A percentile compares a stretch with the other conserved stretches of the same genome.
These are phyloP conservation scores for Myrmecobius fasciatus DNA, from an alignment of 2,113 vertebrate species.

Conservation along the genomic window DNA sequence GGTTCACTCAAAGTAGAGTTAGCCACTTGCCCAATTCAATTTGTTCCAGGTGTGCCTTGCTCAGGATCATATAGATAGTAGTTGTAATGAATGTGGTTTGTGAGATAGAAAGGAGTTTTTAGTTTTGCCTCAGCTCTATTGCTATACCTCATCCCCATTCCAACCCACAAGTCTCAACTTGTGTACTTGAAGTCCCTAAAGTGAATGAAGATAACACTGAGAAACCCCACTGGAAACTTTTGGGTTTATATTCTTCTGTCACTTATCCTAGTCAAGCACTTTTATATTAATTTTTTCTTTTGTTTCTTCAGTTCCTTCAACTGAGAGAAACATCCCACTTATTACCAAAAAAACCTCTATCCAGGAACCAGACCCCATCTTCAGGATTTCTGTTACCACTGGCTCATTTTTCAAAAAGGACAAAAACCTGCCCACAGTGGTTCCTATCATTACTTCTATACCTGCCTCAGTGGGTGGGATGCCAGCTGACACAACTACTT, in stretches of 20 bases:
- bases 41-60: background rate
- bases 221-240: background rate
- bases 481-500: slow-evolving; percentile 33
- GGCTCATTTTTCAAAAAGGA: background rate
- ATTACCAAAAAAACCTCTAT: background rate
- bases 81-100: background rate
- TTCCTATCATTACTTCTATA: background rate
- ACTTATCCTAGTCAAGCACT: background rate
- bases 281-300: background rate
- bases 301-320: slow-evolving; percentile 52
- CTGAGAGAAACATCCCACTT: slow-evolving; percentile 5
- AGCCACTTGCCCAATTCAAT: background rate
- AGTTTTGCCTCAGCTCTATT: background rate
- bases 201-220: background rate
- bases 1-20: background rate
- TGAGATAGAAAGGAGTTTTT: background rate
- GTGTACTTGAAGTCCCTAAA: background rate
- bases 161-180: background rate
- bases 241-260: background rate
- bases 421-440: background rate
- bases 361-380: background rate
- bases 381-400: background rate
- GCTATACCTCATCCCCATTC: background rate
- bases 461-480: background rate
- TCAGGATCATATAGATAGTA: background rate